A percentile compares a stretch with the other conserved stretches of the same genome.
These are phyloP conservation scores for Acanthoscelides obtectus DNA, from an alignment of 2,888 invertebrate species.

Conservation along the genomic window DNA sequence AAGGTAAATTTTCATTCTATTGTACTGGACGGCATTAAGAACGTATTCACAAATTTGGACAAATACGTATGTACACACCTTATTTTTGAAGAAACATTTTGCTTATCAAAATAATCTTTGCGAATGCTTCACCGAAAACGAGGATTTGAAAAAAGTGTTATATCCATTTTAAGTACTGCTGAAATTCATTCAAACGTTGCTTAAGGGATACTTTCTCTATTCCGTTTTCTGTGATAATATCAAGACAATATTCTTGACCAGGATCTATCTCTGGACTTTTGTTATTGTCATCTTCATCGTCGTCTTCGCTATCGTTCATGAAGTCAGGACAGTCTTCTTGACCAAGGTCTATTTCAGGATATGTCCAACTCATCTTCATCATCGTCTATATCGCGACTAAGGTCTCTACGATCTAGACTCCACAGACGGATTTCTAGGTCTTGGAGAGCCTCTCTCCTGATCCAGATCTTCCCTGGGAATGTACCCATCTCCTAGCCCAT, in stretches of 20 bases:
- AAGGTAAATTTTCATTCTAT: no score
- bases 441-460: conserved; percentile 37
- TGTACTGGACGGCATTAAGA: no score
- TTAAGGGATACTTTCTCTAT: no score
- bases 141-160: no score
- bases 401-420: conserved; percentile 46
- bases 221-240: conserved; percentile 26
- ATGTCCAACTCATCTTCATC: conserved; percentile 39
- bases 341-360: conserved; percentile 45
- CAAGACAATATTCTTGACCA: conserved; percentile 43
- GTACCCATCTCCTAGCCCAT: conserved; percentile 44
- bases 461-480: conserved; percentile 49
- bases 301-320: conserved; percentile 29
- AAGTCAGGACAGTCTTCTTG: conserved; percentile 42
- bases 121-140: no score
- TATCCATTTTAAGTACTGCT: no score
- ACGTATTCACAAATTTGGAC: no score
- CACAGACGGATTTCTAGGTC: conserved; percentile 40
- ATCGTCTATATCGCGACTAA: conserved; percentile 34
- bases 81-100: no score
- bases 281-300: conserved; percentile 37
- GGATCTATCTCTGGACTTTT: conserved; percentile 45
- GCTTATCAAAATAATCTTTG: no score
- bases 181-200: no score
- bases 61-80: no score